A percentile compares a stretch with the other conserved stretches of the same genome.
Evolutionary conservation across 2,113 vertebrate genomes (phyloP).

Genomic region (Merops nubicus): DNA sequence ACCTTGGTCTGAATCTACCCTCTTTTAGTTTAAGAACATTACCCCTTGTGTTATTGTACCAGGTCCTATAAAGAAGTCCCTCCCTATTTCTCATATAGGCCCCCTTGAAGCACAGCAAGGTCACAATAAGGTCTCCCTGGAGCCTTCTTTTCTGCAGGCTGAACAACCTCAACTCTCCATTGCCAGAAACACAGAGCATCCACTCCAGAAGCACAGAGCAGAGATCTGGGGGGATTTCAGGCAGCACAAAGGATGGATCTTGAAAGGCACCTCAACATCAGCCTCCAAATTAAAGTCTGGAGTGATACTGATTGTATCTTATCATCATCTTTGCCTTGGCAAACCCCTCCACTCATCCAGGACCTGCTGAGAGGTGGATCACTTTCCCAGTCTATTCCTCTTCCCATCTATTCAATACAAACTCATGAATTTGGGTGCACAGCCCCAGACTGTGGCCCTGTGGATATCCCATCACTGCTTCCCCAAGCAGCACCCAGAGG

Average conservation of each 20-base stretch:
- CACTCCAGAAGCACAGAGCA: not conserved
- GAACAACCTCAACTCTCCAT: not conserved
- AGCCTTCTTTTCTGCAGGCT: not conserved
- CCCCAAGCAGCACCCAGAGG: not conserved
- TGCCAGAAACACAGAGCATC: not conserved
- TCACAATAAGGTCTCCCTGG: not conserved
- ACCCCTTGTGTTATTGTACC: not conserved
- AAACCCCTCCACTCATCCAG: not conserved
- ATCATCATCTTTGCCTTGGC: not conserved
- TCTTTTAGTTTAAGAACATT: not conserved
- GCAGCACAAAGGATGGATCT: not conserved
- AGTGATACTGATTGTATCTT: not conserved
- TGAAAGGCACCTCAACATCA: not conserved
- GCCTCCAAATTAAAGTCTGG: not conserved
- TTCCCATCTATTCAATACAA: not conserved
- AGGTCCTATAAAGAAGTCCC: not conserved
- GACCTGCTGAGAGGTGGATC: fast-evolving
- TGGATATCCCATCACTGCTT: not conserved
- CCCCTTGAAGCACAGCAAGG: not conserved
- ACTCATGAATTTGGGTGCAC: not conserved
- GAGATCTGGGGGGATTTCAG: not conserved
- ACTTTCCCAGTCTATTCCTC: not conserved
- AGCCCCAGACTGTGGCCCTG: not conserved
- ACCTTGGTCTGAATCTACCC: too few relatives aligned
- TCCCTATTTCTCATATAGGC: not conserved